phyloP scores from a whole-genome alignment of 2,113 vertebrate species.

The Eulemur rufifrons region DNA sequence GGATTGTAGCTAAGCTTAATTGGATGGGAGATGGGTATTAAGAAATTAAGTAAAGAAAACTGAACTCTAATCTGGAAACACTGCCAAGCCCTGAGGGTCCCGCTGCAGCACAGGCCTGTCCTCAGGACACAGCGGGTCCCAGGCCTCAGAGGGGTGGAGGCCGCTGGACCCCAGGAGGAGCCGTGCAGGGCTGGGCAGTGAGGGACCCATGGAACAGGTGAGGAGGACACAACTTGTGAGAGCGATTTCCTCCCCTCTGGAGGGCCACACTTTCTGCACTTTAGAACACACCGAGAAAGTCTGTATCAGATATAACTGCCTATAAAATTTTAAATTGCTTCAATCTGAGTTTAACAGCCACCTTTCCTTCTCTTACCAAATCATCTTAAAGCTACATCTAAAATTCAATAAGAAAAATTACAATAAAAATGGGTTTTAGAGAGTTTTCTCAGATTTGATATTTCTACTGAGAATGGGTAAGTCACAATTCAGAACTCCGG shows the following conservation, averaged over 20 bases:
- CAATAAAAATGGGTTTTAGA: constrained; percentile 43
- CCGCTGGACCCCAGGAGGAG: not conserved
- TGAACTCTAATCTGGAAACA: not conserved
- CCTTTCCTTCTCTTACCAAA: constrained; percentile 7
- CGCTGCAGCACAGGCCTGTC: not conserved
- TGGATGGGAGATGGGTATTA: not conserved
- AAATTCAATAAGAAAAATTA: constrained; percentile 61
- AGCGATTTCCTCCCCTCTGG: not conserved
- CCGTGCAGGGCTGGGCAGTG: not conserved
- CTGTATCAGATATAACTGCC: not conserved
- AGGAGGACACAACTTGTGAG: not conserved
- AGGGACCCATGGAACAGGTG: not conserved
- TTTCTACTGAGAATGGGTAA: constrained; percentile 24
- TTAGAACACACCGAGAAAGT: constrained; percentile 4
- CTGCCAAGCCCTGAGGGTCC: not conserved
- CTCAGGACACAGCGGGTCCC: not conserved
- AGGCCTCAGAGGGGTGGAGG: not conserved
- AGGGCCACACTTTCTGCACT: not conserved
- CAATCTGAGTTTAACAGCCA: not conserved
- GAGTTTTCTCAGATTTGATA: constrained; percentile 26
- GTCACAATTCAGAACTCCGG: constrained; percentile 12
- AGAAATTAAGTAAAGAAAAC: not conserved
- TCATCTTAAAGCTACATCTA: constrained; percentile 35
- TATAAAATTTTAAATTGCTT: constrained; percentile 1
- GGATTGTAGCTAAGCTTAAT: not conserved